These are phyloP conservation scores for Antedon mediterranea DNA, from an alignment of 53 echinoderm and acorn worm species.

Conservation along the genomic window DNA sequence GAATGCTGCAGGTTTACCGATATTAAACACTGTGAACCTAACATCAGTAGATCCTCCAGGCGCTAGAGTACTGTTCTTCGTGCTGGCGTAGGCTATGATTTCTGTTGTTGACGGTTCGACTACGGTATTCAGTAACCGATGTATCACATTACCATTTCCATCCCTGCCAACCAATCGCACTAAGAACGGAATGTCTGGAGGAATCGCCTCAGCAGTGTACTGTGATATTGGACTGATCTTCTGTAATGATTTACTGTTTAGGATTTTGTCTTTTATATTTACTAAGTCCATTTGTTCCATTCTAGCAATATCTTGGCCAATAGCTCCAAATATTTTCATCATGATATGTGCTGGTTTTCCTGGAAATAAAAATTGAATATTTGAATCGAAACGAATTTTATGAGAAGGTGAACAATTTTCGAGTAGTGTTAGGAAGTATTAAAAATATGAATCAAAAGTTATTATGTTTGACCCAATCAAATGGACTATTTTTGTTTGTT, in stretches of 20 bases:
- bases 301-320: not conserved
- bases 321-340: not conserved
- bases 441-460: too few relatives aligned
- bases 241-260: not conserved
- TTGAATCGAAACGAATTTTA: too few relatives aligned
- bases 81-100: not conserved
- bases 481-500: too few relatives aligned
- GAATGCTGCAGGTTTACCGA: not conserved
- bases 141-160: not conserved
- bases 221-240: not conserved
- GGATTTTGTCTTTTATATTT: not conserved
- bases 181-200: not conserved
- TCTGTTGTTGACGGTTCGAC: not conserved
- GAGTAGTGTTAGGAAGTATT: too few relatives aligned
- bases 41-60: not conserved
- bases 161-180: not conserved
- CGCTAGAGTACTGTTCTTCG: not conserved
- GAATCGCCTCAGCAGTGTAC: not conserved
- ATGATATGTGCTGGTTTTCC: not conserved
- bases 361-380: too few relatives aligned
- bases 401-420: too few relatives aligned
- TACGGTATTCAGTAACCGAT: not conserved
- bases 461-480: too few relatives aligned
- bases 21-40: not conserved
- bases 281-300: not conserved